Evolutionary conservation across 2,797 vertebrate species (phyloP), one percentile per base, ranked within the genome.

Genomic region (Anisognathus igniventris): DNA sequence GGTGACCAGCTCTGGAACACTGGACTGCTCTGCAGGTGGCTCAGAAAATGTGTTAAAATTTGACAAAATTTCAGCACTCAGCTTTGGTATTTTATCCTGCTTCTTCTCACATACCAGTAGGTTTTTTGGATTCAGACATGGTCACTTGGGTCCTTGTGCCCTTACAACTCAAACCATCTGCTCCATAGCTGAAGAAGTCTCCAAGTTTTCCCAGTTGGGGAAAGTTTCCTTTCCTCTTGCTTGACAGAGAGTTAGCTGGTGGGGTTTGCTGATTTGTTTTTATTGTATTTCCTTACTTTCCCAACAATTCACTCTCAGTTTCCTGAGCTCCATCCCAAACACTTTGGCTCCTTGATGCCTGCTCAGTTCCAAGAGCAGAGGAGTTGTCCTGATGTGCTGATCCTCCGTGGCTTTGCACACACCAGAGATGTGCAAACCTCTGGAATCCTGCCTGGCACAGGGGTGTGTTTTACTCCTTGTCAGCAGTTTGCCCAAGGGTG

Each of bases 401-500:
- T 87, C 31, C 47, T 84, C 35, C 0, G 0, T 71, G 64, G 44
- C 51, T 39, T 13, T 40, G 9, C 12, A 5, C 48, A 27, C 60
- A 17, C 1, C 1, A 40, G 60, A 39, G 56, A 40, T 47, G 42
- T 7, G 0, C 67, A 93, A 57, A 37, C 45, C 84, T 95, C 72
- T 77, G 80, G 93, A 92, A 94, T 95, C 81, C 3, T 2, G 58
- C 61, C 35, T 56, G 87, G 74, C 85, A 28, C 65, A 39, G 40
- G 50, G 60, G 44, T 89, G 44, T 89, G 79, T 87, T 95, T 87
- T 33, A 22, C 72, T 84, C 65, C 93, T 94, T 94, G 57, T 82
- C 95, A 95, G 89, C 33, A 31, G 48, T 87, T 90, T 93, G 93
- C 93, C 95, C 93, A 91, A 92, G 95, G 94, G 96, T 80, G 95